Evolutionary conservation across 1,140 invertebrate species (phyloP).

Genomic region (Acromyrmex echinatior): DNA sequence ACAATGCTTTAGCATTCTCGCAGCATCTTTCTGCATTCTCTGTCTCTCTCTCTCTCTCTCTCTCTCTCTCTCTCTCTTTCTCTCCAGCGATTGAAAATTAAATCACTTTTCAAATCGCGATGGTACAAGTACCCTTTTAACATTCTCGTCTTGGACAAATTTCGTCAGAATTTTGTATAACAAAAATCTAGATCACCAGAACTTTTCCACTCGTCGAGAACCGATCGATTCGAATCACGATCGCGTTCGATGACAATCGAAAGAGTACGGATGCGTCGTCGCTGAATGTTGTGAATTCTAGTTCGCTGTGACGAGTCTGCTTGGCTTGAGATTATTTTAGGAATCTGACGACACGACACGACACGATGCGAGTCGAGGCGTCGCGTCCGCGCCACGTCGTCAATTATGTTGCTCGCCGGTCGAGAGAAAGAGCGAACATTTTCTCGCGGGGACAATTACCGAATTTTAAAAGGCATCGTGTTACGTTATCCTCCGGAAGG

Average conservation of each 20-base stretch:
- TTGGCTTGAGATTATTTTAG: conserved; percentile 65
- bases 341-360: conserved; percentile 67
- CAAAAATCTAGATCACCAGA: not conserved
- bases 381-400: conserved; percentile 35
- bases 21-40: not conserved
- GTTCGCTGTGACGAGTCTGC: conserved; percentile 16
- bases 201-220: not conserved
- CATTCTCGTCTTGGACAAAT: not conserved
- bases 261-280: not conserved
- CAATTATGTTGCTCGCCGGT: conserved; percentile 34
- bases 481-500: conserved; percentile 60
- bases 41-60: too few relatives aligned
- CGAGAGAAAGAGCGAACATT: conserved; percentile 19
- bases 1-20: conserved; percentile 22
- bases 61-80: too few relatives aligned
- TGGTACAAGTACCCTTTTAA: not conserved
- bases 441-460: conserved; percentile 70
- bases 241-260: conserved; percentile 6
- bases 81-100: not conserved
- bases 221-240: not conserved
- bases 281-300: conserved; percentile 24
- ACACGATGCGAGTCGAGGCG: conserved; percentile 24
- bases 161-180: not conserved
- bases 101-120: conserved; percentile 7
- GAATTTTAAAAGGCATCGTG: conserved; percentile 75